Evolutionary conservation across 1,140 invertebrate species (phyloP), one percentile per base, ranked within the genome.

Genomic region (Macrostomum lignano): DNA sequence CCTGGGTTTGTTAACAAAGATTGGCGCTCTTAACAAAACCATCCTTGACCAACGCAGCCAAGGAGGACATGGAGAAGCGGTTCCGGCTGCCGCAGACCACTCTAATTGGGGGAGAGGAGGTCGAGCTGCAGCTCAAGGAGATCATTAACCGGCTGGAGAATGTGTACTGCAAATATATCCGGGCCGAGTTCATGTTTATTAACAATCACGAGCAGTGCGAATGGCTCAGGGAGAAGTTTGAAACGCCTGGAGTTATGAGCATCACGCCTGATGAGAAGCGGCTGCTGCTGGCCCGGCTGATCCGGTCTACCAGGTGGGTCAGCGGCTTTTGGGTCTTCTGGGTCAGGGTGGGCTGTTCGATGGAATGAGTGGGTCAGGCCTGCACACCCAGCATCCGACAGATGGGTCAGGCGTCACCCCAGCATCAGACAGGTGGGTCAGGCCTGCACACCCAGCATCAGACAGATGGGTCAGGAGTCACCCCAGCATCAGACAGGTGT

Each of bases 101-200:
- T 14, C 94, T 84, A 58, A 96, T 98, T 49, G 82, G 81, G 14
- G 88, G 86, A 21, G 45, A 54, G 29, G 46, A 60, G 25, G 72
- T 86, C 38, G 67, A 72, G 11, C 61, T 98, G 42, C 70, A 82
- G 0, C 58, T 98, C 1, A 66, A 74, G 42, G 86, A 96, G 54
- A 98, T 98, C 44, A 60, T 96, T 25, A 68, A 70, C 28, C 67
- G 88, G 38, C 55, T 98, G 25, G 82, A 96, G 62, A 47, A 57
- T 36, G 58, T 63, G 15, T 68, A 69, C 44, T 68, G 65, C 43
- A 40, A 49, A n/a, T 51, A 58, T 35, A 65, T 66, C 46, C 91
- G 91, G 23, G 76, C 93, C 1, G 91, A 98, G 55, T 98, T 88
- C 50, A 96, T 96, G 86, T 94, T 93, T 56, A 91, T 98, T 44